Percentiles rank a stretch among this genome's conserved stretches.
phyloP scores from a whole-genome alignment of 2,888 invertebrate genomes.

The Drosophila mercatorum region DNA sequence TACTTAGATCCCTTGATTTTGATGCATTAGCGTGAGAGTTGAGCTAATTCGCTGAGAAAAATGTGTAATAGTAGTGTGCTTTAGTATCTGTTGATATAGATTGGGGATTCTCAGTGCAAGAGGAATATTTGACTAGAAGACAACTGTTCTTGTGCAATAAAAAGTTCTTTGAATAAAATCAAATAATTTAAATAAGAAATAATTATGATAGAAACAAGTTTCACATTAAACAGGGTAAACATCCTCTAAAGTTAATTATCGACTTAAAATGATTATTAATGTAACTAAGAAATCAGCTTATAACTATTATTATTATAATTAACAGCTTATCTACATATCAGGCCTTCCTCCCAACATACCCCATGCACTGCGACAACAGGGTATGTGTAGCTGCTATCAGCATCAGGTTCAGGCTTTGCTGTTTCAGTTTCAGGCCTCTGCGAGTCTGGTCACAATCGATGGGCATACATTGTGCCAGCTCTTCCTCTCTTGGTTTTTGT shows the following conservation, averaged over 20 bases:
- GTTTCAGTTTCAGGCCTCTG: conserved; percentile 28
- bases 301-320: neutral
- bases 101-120: too few relatives aligned
- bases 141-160: too few relatives aligned
- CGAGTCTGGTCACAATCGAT: conserved; percentile 57
- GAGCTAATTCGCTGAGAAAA: neutral
- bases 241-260: too few relatives aligned
- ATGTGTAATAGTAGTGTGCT: neutral
- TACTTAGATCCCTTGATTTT: too few relatives aligned
- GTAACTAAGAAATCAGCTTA: neutral
- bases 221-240: too few relatives aligned
- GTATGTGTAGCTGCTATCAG: conserved; percentile 33
- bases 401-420: conserved; percentile 13
- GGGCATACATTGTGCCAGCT: conserved; percentile 43
- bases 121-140: neutral
- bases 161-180: too few relatives aligned
- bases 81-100: neutral
- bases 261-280: neutral
- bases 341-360: neutral
- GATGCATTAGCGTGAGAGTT: neutral
- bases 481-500: conserved; percentile 19
- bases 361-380: neutral
- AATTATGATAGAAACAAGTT: neutral
- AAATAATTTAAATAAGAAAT: neutral
- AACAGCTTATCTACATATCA: neutral